Conservation (phyloP, 2,797 vertebrate species). For the Lemur catta region DNA sequence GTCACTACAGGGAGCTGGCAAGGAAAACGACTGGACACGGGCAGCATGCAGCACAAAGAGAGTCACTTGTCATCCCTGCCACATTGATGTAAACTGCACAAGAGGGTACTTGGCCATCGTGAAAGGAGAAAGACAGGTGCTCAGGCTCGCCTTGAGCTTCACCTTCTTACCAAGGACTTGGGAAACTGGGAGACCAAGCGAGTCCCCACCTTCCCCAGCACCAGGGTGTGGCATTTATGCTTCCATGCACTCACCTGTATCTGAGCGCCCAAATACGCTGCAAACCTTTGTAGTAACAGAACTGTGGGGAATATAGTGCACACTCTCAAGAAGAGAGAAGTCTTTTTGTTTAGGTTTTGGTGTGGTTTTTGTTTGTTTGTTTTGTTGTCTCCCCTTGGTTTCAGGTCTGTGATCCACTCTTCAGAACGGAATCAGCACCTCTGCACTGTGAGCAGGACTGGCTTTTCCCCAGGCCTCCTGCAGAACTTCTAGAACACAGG, state of each 20-base stretch:
- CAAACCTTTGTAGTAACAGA: neutral
- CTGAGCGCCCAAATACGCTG: neutral
- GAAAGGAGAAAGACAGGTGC: neutral
- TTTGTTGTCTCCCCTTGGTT: neutral
- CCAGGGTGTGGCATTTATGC: accelerated
- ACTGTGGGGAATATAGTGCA: accelerated
- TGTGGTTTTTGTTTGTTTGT: neutral
- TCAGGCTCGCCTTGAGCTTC: neutral
- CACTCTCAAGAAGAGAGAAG: neutral
- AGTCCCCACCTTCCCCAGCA: no score
- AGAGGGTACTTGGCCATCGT: neutral
- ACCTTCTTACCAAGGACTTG: neutral
- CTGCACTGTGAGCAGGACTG: neutral
- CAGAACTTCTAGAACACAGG: neutral
- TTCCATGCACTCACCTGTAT: neutral
- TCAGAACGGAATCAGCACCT: neutral
- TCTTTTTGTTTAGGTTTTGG: no score
- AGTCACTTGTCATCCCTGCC: neutral
- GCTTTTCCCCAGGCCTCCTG: neutral
- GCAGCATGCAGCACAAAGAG: neutral
- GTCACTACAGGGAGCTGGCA: neutral
- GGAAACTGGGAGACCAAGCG: neutral
- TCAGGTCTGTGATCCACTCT: neutral
- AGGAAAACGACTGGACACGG: neutral
- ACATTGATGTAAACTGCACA: neutral